phyloP scores from a whole-genome alignment of 2,888 invertebrate genomes.

The Acanthococcus lagerstroemiae region DNA sequence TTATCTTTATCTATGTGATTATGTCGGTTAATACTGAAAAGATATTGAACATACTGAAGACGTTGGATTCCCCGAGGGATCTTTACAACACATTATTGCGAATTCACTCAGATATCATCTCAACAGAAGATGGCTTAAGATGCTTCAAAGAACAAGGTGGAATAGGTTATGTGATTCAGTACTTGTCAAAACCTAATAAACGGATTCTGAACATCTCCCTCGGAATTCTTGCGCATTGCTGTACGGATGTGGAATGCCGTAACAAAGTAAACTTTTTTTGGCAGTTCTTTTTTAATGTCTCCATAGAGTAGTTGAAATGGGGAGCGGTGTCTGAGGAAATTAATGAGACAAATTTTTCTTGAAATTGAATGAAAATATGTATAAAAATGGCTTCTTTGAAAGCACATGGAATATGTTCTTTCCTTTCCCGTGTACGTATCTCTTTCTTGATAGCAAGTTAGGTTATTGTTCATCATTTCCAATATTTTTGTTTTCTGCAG shows the following conservation, averaged over 20 bases:
- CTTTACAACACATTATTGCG: constrained; percentile 8
- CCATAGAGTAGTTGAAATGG: too few relatives aligned
- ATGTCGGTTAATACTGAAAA: constrained; percentile 1
- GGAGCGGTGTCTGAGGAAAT: too few relatives aligned
- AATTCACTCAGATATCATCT: constrained; percentile 11
- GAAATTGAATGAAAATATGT: too few relatives aligned
- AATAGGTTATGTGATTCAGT: not conserved
- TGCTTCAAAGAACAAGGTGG: constrained; percentile 13
- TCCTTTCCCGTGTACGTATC: not conserved
- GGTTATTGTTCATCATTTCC: not conserved
- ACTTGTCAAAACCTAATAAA: constrained; percentile 19
- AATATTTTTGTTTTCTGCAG: not conserved
- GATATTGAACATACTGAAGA: not conserved
- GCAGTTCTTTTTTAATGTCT: too few relatives aligned
- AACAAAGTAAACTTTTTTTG: constrained; percentile 8
- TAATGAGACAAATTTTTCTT: too few relatives aligned
- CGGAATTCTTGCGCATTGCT: constrained; percentile 13
- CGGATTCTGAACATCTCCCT: constrained; percentile 17
- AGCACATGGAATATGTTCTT: too few relatives aligned
- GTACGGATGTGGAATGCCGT: constrained; percentile 4
- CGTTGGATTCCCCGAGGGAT: not conserved
- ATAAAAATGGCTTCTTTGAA: too few relatives aligned
- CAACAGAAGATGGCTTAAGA: not conserved
- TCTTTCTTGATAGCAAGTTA: not conserved
- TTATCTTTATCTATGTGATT: too few relatives aligned